A percentile compares a stretch with the other conserved stretches of the same genome.
phyloP scores from a whole-genome alignment of 2,888 invertebrate genomes.

The Drosophila merina region DNA sequence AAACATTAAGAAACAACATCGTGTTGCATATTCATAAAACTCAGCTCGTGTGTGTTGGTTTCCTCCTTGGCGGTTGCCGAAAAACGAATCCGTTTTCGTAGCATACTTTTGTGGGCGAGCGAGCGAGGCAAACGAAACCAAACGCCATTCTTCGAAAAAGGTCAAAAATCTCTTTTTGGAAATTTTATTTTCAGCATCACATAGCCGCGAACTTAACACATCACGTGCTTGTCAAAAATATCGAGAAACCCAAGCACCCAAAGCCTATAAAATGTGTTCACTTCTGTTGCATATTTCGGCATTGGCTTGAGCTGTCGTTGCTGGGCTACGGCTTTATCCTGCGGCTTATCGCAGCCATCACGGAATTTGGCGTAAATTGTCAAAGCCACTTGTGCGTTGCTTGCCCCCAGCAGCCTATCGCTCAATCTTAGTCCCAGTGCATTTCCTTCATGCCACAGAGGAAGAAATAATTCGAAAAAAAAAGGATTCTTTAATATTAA shows the following conservation, averaged over 20 bases:
- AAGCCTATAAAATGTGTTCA: constrained; percentile 25
- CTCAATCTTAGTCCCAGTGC: constrained; percentile 3
- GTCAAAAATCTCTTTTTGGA: neutral
- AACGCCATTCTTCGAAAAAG: neutral
- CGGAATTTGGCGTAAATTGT: constrained; percentile 56
- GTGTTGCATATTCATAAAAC: constrained; percentile 75
- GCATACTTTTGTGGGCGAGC: constrained; percentile 20
- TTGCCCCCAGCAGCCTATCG: neutral
- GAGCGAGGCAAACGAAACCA: neutral
- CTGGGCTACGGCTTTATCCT: constrained; percentile 53
- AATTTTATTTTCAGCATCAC: constrained; percentile 14
- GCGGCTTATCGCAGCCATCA: constrained; percentile 62
- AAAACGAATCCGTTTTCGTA: constrained; percentile 27
- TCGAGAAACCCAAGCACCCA: constrained; percentile 12
- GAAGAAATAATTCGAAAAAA: no score
- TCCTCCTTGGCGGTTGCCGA: constrained; percentile 14
- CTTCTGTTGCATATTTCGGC: constrained; percentile 36
- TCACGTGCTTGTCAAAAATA: constrained; percentile 28
- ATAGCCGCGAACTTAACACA: constrained; percentile 15
- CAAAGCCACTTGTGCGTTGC: constrained; percentile 27
- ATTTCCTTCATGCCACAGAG: neutral
- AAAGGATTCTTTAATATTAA: no score
- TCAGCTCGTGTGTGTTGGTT: constrained; percentile 35
- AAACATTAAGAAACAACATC: constrained; percentile 65
- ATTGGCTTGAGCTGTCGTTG: constrained; percentile 49